phyloP scores from a whole-genome alignment of 2,113 vertebrate genomes.

The Urocynchramus pylzowi region DNA sequence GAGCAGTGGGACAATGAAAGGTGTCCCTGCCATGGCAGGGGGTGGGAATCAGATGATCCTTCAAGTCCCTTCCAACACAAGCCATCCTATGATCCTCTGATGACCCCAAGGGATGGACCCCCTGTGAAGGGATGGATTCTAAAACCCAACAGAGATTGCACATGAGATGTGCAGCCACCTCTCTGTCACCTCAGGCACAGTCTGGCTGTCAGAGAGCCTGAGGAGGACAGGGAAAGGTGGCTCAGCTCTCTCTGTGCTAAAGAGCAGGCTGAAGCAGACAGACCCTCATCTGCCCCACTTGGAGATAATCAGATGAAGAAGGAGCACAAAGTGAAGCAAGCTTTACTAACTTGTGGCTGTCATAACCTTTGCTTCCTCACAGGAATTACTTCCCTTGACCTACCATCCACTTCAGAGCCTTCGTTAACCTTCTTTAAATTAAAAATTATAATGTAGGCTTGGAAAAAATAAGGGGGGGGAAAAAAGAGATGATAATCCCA shows the following conservation, averaged over 20 bases:
- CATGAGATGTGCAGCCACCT: fast-evolving
- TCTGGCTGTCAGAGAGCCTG: background rate
- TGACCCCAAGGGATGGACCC: background rate
- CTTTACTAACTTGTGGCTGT: background rate
- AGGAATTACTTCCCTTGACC: background rate
- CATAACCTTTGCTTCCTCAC: background rate
- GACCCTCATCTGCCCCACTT: background rate
- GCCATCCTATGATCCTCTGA: too few relatives aligned
- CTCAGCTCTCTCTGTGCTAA: background rate
- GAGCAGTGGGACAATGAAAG: background rate
- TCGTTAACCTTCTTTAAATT: background rate
- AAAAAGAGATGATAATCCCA: background rate
- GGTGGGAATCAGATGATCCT: background rate
- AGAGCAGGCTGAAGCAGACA: background rate
- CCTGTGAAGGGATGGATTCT: background rate
- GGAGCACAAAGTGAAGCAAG: background rate
- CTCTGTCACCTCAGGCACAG: background rate
- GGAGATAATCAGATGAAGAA: background rate
- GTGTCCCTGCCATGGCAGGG: background rate
- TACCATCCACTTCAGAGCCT: background rate
- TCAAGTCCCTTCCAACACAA: background rate
- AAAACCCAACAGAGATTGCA: background rate
- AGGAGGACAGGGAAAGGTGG: background rate
- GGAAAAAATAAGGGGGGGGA: background rate
- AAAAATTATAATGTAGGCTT: conserved; percentile 5